These are phyloP conservation scores for Donacobius atricapilla DNA, from an alignment of 2,113 vertebrate genomes.

Conservation along the genomic window DNA sequence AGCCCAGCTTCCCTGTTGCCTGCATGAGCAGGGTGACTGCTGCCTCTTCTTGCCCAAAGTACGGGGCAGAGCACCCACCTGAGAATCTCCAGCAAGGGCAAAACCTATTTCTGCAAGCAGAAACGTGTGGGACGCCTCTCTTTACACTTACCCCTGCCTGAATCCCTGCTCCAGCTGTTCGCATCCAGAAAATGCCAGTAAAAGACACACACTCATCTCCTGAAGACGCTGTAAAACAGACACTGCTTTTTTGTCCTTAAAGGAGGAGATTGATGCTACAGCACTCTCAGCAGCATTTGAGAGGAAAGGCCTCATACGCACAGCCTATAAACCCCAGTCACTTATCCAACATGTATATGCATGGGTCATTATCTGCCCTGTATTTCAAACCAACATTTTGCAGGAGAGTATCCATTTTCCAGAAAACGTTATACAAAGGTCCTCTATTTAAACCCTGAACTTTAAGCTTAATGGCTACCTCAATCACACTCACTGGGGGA, in stretches of 20 bases:
- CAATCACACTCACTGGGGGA: background rate
- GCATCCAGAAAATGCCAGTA: background rate
- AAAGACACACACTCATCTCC: background rate
- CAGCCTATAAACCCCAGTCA: background rate
- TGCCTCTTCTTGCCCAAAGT: background rate
- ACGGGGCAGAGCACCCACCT: accelerated
- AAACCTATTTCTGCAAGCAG: background rate
- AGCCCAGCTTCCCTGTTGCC: background rate
- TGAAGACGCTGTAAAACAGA: background rate
- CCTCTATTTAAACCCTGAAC: slow-evolving; percentile 38
- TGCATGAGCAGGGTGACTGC: accelerated
- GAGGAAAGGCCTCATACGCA: background rate
- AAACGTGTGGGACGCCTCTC: accelerated
- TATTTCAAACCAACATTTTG: background rate
- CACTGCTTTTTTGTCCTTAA: background rate
- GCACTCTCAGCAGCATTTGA: background rate
- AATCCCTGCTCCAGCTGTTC: background rate
- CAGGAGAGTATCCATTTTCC: background rate
- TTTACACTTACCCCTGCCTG: background rate
- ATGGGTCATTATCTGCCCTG: background rate
- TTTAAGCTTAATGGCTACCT: slow-evolving; percentile 43
- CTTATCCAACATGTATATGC: background rate
- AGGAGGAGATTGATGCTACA: background rate
- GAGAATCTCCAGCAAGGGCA: background rate
- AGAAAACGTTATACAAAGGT: slow-evolving; percentile 20